Evolutionary conservation across 2,113 vertebrate genomes (phyloP).

Genomic region (Rattus norvegicus): DNA sequence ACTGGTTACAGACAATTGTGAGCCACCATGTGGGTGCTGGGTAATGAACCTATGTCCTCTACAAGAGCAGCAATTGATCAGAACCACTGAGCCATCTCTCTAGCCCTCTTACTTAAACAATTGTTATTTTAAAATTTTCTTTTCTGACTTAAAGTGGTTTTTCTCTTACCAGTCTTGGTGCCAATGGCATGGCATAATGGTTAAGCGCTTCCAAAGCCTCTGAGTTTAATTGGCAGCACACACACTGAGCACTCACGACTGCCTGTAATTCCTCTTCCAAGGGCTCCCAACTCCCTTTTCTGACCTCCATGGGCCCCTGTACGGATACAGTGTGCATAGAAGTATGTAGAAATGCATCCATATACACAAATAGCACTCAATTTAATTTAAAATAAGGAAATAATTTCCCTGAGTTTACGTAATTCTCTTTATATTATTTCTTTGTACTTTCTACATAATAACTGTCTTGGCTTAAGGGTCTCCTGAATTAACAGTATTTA

Average conservation of each 20-base stretch:
- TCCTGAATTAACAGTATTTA: not conserved
- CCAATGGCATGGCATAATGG: not conserved
- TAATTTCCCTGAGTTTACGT: not conserved
- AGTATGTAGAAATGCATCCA: not conserved
- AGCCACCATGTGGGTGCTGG: not conserved
- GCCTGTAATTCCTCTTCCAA: not conserved
- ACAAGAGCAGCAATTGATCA: not conserved
- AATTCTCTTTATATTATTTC: not conserved
- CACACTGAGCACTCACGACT: not conserved
- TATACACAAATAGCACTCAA: not conserved
- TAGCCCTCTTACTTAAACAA: not conserved
- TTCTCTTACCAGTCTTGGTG: not conserved
- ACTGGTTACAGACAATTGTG: not conserved
- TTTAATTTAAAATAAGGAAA: not conserved
- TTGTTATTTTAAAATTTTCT: not conserved
- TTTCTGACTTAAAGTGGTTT: not conserved
- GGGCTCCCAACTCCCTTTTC: not conserved
- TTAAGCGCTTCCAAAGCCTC: not conserved
- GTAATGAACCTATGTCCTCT: not conserved
- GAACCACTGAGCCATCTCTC: not conserved
- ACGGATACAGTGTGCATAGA: not conserved
- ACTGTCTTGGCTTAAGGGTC: not conserved
- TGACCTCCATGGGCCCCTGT: not conserved
- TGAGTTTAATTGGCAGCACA: not conserved
- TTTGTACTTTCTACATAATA: not conserved